Base-by-base conservation (phyloP, 2,888 invertebrate species). In the Phaonia tiefii region DNA sequence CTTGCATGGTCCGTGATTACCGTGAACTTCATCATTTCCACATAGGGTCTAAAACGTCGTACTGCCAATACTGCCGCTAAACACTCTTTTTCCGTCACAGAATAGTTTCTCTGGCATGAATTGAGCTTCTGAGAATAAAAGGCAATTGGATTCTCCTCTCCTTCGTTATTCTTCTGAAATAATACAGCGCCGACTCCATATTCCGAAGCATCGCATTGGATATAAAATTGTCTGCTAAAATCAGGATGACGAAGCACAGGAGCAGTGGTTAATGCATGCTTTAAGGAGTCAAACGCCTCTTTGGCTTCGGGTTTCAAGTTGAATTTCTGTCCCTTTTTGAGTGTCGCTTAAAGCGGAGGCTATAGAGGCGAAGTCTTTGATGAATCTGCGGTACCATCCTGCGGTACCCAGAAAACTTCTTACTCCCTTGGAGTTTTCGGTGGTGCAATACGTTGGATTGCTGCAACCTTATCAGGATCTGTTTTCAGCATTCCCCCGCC, bases 181-280 rank as follows among this genome's bases (percentile, higher is more conserved):
- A 83, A 58, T 0, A 82, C 83, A 1, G 67, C 71, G 0, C 80
- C 77, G 2, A 70, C 66, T 1, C 37, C 46, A 8, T 58, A 31
- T n/a, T 77, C 71, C 0, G 58, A 73, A 0, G 83, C 82, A 54
- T 84, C 79, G 39, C 83, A 84, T 17, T 82, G 79, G 7, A 83
- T 66, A 15, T 51, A 67, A 44, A 82, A 83, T 10, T 66, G 75
- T 69, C 46, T 51, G 1, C 42, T 22, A 63, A 80, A 82, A 67
- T 84, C 79, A 3, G 82, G 60, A 17, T 72, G 72, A 2, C 44
- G n/a, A 46, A 83, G 26, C 0, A 83, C 70, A 1, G 82, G 84
- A 1, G 82, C 77, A 0, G 80, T 65, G 0, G 80, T 80, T 3
- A 84, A 17, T 11, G 25, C 39, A 1, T 51, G 22, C 15, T 84